Evolutionary conservation across 35 echinoderm and acorn worm genomes (phyloP), one percentile per base, ranked within the genome.

Genomic region (Ophioderma brevispina): DNA sequence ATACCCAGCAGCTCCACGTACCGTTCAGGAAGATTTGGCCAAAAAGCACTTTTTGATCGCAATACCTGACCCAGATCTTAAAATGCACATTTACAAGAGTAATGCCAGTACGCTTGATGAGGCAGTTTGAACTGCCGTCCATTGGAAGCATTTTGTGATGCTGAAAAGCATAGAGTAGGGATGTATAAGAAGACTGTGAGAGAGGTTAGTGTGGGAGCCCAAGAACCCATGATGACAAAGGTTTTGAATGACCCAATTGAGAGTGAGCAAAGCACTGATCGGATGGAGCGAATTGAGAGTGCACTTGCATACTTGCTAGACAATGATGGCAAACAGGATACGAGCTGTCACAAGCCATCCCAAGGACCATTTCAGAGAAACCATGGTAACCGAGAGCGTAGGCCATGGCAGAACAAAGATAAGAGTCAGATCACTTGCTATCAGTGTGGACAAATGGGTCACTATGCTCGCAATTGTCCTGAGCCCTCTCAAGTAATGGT

Each of bases 1-100:
- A 30, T 92, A 91, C 32, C 87, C 87, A 0, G 33, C 43, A 0
- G 87, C 42, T 40, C 23, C n/a, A n/a, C n/a, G n/a, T n/a, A n/a
- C n/a, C n/a, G n/a, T n/a, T n/a, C n/a, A n/a, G n/a, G 46, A 52
- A 52, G 21, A 8, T 52, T 11, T 21, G 21, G 46, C 46, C 46
- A 8, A 11, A 11, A 21, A 52, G 21, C 46, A 52, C 21, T 52
- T 52, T 21, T 11, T 52, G 8, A 21, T 11, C 46, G 46, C 46
- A 11, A 11, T 52, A 52, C 46, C 46, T 52, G 46, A 52, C 46
- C 46, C 21, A 21, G 46, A 52, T 21, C 8, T 21, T 52, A 52
- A 52, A 52, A 11, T 8, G 46, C 46, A 21, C 46, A 52, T 52
- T n/a, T n/a, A n/a, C n/a, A n/a, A n/a, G n/a, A n/a, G n/a, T n/a